Percentiles rank a stretch among this genome's conserved stretches.
phyloP scores from a whole-genome alignment of 2,797 vertebrate genomes.

The Philypnodon macrostomus region DNA sequence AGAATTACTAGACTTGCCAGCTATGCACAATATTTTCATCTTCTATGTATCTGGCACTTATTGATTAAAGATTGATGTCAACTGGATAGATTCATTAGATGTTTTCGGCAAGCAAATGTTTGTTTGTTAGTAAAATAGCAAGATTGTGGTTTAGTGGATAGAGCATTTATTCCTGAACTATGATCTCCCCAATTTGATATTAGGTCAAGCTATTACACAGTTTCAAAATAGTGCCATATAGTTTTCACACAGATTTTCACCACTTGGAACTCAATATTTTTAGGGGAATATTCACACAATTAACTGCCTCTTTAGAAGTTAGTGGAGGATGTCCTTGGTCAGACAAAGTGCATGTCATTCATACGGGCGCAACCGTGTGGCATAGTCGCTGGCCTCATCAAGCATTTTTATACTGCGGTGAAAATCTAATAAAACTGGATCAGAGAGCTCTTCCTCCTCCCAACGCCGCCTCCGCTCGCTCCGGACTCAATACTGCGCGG shows the following conservation, averaged over 20 bases:
- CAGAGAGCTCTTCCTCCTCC: conserved; percentile 48
- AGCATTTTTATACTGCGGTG: conserved; percentile 41
- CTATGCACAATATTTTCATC: too few species aligned
- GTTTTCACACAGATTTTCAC: neutral
- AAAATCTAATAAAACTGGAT: conserved; percentile 48
- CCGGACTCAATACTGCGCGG: conserved; percentile 42
- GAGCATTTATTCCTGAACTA: too few species aligned
- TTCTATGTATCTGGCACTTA: too few species aligned
- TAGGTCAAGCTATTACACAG: too few species aligned
- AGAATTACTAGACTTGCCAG: neutral
- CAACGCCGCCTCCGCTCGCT: conserved; percentile 34
- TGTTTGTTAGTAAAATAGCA: too few species aligned
- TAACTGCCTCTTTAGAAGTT: neutral
- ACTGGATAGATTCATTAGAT: too few species aligned
- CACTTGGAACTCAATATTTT: neutral
- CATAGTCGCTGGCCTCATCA: conserved; percentile 32
- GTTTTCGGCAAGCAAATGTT: too few species aligned
- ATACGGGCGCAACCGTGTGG: conserved; percentile 1
- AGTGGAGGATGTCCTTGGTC: neutral
- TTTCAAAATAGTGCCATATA: too few species aligned
- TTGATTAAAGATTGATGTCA: too few species aligned
- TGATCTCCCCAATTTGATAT: too few species aligned
- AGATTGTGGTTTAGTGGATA: too few species aligned
- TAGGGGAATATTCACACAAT: neutral
- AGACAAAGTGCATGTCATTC: conserved; percentile 9